A percentile compares a stretch with the other conserved stretches of the same genome.
Evolutionary conservation across 1,140 invertebrate genomes (phyloP).

Genomic region (Sinella curviseta): DNA sequence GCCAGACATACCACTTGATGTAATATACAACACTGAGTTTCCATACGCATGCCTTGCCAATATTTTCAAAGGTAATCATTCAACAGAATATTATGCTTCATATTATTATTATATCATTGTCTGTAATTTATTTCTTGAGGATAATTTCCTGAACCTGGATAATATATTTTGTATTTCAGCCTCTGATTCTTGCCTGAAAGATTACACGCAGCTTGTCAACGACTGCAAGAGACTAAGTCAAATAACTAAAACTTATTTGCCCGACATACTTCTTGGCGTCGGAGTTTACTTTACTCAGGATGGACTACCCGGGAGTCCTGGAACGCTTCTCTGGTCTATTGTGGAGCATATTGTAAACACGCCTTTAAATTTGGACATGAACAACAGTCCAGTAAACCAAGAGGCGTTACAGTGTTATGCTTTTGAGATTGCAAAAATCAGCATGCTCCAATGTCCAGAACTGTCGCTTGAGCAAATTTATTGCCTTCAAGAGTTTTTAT

Average conservation of each 20-base stretch:
- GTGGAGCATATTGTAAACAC: constrained; percentile 16
- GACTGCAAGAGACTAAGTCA: constrained; percentile 11
- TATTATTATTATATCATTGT: too few relatives aligned
- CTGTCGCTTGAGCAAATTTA: constrained; percentile 20
- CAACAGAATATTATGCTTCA: background rate
- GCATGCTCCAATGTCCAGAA: constrained; percentile 17
- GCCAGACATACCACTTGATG: constrained; percentile 18
- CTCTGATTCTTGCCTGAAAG: background rate
- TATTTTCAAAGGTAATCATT: background rate
- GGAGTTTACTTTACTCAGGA: background rate
- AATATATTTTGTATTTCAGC: constrained; percentile 2
- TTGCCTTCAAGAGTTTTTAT: constrained; percentile 25
- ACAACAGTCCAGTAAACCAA: background rate
- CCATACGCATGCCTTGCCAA: constrained; percentile 7
- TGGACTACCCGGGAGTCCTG: background rate
- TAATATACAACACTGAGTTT: constrained; percentile 19
- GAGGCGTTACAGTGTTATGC: background rate
- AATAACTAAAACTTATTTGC: constrained; percentile 14
- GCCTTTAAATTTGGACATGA: background rate
- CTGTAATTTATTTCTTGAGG: background rate
- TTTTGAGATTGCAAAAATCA: background rate
- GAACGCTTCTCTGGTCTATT: constrained; percentile 35
- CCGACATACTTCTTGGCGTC: constrained; percentile 32
- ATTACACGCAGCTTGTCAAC: constrained; percentile 3
- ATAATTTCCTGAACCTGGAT: background rate